Percentiles rank a stretch among this genome's conserved stretches.
Conservation (phyloP, 2,797 vertebrate species). For the Neosilurus hyrtlii region DNA sequence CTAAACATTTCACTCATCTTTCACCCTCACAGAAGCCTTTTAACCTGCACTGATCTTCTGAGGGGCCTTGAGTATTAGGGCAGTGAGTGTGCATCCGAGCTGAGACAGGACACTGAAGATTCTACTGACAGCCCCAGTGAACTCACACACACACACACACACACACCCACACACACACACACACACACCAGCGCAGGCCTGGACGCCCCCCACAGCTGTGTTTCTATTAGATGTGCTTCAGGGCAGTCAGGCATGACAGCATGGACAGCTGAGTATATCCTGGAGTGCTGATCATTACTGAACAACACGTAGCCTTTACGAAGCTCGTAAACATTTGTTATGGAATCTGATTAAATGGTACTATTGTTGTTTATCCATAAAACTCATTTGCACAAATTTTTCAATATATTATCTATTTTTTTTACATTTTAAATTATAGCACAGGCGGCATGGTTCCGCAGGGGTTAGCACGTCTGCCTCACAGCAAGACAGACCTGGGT, state of each 20-base stretch:
- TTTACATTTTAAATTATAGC: no score
- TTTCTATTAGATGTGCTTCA: constrained; percentile 27
- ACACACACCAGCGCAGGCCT: neutral
- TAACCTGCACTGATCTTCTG: neutral
- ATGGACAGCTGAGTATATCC: neutral
- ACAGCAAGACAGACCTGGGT: no score
- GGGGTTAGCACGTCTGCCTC: no score
- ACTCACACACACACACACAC: constrained; percentile 5
- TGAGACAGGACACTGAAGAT: neutral
- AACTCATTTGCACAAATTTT: no score
- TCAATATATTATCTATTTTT: no score
- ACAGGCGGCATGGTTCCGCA: no score
- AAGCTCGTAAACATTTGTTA: neutral
- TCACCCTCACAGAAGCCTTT: neutral
- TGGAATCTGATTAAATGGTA: neutral
- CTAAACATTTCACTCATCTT: neutral
- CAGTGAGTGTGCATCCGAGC: neutral
- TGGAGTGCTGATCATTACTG: constrained; percentile 2
- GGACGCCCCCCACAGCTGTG: neutral
- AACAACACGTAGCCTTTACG: neutral
- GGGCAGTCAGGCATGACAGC: neutral
- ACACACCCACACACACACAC: neutral
- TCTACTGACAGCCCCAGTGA: neutral
- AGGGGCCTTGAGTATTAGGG: neutral
- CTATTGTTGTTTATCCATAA: neutral